Conservation (phyloP, 53 echinoderm and acorn worm genomes). For the Mesocentrotus franciscanus region DNA sequence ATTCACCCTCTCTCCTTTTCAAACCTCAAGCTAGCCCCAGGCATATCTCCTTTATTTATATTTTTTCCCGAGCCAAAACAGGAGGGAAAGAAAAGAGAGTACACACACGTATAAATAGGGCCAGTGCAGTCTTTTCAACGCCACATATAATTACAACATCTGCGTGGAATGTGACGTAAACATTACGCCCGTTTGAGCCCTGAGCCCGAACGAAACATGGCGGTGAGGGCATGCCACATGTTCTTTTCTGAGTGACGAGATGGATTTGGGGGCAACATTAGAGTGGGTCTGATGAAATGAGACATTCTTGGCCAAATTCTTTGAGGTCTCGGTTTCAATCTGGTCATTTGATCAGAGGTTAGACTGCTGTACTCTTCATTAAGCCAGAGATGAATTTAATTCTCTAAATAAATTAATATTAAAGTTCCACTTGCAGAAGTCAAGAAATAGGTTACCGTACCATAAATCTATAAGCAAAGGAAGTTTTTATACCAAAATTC, state of each 20-base stretch:
- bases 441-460: too few relatives aligned
- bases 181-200: neutral
- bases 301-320: neutral
- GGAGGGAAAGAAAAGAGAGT: neutral
- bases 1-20: constrained; percentile 13
- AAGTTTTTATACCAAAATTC: too few relatives aligned
- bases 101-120: neutral
- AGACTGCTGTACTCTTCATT: neutral
- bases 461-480: too few relatives aligned
- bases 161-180: constrained; percentile 32
- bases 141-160: constrained; percentile 43
- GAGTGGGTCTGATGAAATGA: neutral
- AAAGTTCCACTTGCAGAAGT: neutral
- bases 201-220: too few relatives aligned
- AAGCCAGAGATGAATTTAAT: too few relatives aligned
- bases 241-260: neutral
- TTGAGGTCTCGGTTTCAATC: neutral
- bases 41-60: constrained; percentile 23
- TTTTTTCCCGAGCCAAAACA: neutral
- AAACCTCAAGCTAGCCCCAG: neutral
- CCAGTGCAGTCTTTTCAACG: neutral
- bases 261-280: neutral
- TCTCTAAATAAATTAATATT: too few relatives aligned
- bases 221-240: neutral
- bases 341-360: neutral